A percentile compares a stretch with the other conserved stretches of the same genome.
These are phyloP conservation scores for Alaudala cheleensis DNA, from an alignment of 2,113 vertebrate genomes.

Conservation along the genomic window DNA sequence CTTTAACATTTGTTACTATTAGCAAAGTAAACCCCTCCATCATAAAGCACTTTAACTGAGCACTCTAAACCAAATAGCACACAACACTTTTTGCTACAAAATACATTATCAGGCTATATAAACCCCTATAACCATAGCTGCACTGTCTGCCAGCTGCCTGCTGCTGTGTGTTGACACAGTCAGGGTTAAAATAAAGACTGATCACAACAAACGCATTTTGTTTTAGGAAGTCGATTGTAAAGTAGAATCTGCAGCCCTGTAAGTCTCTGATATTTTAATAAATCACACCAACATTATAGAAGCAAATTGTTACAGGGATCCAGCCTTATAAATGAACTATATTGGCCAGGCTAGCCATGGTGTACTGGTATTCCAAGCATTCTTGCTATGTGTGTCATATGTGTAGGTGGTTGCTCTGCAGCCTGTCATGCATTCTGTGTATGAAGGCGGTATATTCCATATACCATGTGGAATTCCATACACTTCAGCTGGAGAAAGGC, in stretches of 20 bases:
- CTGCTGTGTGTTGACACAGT: neutral
- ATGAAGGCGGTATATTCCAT: neutral
- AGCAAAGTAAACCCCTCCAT: neutral
- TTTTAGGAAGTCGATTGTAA: neutral
- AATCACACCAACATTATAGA: neutral
- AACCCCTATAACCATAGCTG: neutral
- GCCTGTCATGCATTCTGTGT: neutral
- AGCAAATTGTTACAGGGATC: neutral
- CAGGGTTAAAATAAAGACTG: neutral
- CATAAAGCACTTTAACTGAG: neutral
- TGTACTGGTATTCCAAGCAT: neutral
- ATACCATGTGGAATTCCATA: neutral
- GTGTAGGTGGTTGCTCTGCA: neutral
- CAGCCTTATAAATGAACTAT: neutral
- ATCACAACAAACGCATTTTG: neutral
- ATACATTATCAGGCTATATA: neutral
- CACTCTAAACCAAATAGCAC: neutral
- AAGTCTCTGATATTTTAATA: neutral
- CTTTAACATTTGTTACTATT: neutral
- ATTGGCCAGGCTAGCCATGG: neutral
- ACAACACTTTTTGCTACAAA: neutral
- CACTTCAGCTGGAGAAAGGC: neutral
- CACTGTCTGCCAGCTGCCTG: neutral
- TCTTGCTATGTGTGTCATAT: neutral
- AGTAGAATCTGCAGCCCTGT: neutral